phyloP scores from a whole-genome alignment of 1,140 invertebrate genomes.

The Brachionus rubens region DNA sequence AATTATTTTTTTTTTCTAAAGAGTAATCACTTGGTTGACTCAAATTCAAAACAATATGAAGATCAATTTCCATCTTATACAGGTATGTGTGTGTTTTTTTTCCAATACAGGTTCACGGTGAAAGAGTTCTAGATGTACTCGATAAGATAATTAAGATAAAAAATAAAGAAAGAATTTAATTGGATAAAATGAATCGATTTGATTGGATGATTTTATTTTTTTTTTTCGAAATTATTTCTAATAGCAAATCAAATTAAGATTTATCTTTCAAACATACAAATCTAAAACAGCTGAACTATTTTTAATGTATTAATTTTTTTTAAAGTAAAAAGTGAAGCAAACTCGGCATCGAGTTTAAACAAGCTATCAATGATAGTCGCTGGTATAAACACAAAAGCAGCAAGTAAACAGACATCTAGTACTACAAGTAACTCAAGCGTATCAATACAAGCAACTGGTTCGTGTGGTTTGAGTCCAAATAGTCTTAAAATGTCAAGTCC shows the following conservation, averaged over 20 bases:
- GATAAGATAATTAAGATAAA: too few species aligned
- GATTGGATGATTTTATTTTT: too few species aligned
- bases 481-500: constrained; percentile 32
- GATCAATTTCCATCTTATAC: constrained; percentile 24
- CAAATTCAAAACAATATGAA: constrained; percentile 3
- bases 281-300: background rate
- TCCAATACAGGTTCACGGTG: background rate
- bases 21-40: constrained; percentile 37
- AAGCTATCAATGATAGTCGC: constrained; percentile 34
- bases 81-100: constrained; percentile 13
- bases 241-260: too few species aligned
- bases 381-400: constrained; percentile 34
- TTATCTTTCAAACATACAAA: too few species aligned
- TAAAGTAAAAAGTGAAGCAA: constrained; percentile 26
- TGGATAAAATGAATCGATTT: too few species aligned
- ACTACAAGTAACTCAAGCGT: background rate
- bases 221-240: too few species aligned
- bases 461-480: constrained; percentile 14
- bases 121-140: background rate
- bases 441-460: background rate
- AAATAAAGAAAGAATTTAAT: too few species aligned
- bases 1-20: background rate
- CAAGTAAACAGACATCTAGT: background rate
- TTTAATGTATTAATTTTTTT: background rate
- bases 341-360: constrained; percentile 34